Percentiles rank a stretch among this genome's conserved stretches.
These are phyloP conservation scores for Ctenoplectra terminalis DNA, from an alignment of 1,140 invertebrate species.

Conservation along the genomic window DNA sequence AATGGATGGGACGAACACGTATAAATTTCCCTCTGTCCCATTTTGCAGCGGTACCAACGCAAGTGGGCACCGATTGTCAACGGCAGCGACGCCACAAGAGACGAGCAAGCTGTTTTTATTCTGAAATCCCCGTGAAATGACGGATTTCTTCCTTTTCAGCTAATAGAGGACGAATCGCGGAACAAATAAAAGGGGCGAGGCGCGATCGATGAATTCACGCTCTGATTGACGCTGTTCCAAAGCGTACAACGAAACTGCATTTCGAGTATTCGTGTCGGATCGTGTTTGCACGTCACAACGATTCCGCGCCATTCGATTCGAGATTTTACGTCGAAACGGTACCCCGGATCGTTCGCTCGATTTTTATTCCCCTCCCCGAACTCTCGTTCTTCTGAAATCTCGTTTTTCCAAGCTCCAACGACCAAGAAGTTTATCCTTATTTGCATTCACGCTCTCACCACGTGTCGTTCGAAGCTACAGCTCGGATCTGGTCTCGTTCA, in stretches of 20 bases:
- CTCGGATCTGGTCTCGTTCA: constrained; percentile 1
- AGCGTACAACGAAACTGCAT: constrained; percentile 53
- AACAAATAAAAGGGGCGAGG: constrained; percentile 12
- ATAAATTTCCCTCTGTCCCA: constrained; percentile 37
- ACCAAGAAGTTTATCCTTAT: constrained; percentile 1
- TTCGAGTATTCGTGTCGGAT: constrained; percentile 40
- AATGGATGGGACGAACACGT: background rate
- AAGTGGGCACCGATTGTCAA: constrained; percentile 28
- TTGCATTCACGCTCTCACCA: background rate
- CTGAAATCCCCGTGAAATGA: constrained; percentile 25
- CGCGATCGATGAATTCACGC: constrained; percentile 43
- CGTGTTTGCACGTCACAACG: constrained; percentile 19
- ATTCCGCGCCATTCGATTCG: constrained; percentile 15
- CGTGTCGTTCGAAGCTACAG: background rate
- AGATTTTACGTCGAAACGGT: constrained; percentile 21
- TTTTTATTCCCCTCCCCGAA: background rate
- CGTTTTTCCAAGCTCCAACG: background rate
- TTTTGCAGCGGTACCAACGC: background rate
- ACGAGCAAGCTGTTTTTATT: constrained; percentile 19
- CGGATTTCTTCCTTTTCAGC: constrained; percentile 40
- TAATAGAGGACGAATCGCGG: constrained; percentile 5
- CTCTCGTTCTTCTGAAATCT: background rate
- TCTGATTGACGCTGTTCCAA: constrained; percentile 46
- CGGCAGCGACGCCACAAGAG: background rate
- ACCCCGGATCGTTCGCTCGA: background rate